Conservation (phyloP, 2,888 invertebrate species). For the Opisthograptis luteolata region DNA sequence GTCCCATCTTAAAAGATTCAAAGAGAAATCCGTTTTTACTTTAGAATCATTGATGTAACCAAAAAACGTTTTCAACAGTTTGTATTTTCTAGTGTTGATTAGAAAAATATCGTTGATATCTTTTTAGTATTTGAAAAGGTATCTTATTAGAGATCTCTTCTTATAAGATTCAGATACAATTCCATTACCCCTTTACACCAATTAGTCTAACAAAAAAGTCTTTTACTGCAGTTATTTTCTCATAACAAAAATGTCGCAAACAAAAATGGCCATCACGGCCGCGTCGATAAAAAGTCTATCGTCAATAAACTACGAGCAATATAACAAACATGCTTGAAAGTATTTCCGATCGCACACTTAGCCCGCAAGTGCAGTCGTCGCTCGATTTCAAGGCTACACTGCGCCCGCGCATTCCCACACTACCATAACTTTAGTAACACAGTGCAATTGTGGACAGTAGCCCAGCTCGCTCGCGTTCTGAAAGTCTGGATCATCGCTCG, state of each 20-base stretch:
- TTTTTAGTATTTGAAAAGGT: too few species aligned
- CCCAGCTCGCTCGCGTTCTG: neutral
- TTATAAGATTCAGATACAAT: neutral
- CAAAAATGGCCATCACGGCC: slow-evolving; percentile 6
- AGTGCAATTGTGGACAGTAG: slow-evolving; percentile 7
- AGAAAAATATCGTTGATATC: too few species aligned
- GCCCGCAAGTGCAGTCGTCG: slow-evolving; percentile 77
- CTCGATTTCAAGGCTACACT: slow-evolving; percentile 72
- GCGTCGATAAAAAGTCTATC: slow-evolving; percentile 32
- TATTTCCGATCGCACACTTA: slow-evolving; percentile 56
- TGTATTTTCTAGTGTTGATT: too few species aligned
- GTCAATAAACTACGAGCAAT: slow-evolving; percentile 16
- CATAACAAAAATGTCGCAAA: neutral
- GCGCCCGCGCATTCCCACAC: slow-evolving; percentile 46
- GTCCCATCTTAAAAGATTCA: too few species aligned
- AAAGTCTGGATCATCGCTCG: neutral
- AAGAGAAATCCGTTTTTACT: too few species aligned
- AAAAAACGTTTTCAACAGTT: too few species aligned
- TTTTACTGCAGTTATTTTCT: neutral
- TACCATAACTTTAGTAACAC: slow-evolving; percentile 5
- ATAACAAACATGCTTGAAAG: slow-evolving; percentile 18
- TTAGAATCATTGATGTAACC: too few species aligned
- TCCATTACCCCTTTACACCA: too few species aligned
- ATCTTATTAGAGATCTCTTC: neutral
- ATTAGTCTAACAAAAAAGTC: too few species aligned